Base-by-base conservation (phyloP, 2,113 vertebrate species). In the Pachycephala philippinensis region DNA sequence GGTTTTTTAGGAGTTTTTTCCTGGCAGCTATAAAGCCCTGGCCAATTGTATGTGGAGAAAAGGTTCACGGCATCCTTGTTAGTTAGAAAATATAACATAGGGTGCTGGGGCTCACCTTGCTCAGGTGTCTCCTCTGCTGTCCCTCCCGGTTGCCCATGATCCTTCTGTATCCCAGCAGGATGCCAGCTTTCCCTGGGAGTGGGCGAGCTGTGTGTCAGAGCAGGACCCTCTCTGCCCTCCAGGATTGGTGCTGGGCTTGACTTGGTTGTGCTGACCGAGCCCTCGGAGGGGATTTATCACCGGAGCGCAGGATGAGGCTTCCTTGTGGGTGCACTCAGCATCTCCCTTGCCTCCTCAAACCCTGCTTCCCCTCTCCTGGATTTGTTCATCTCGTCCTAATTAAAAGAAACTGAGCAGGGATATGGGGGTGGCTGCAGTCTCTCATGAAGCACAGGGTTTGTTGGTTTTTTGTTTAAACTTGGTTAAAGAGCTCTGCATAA, bases 341-440 rank as follows among this genome's bases (percentile, higher is more conserved):
- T 50, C 60, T 68, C 33, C 45, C 23, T 80, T 63, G 33, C 61
- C 39, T 69, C 49, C 60, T 87, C 64, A 78, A 47, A 37, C 64
- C 3, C 35, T 26, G 39, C 63, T 74, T 94, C 35, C 19, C 39
- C 39, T 50, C 83, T 80, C 44, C 54, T 81, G 39, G 68, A 6
- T 81, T 66, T 66, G 21, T 77, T 93, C 42, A 7, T 70, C 50
- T 40, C 75, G 74, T 49, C 56, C 80, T 92, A 87, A 89, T 96
- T 90, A 82, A 47, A 81, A 84, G 79, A 23, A 80, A 53, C 54
- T 1, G 1, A 89, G 80, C 56, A 49, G 80, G 68, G 76, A 7
- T 90, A 33, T 0, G 35, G 86, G 88, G 86, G 91, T 1, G 83
- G 94, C 93, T 95, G 91, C 84, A 96, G 77, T 50, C 64, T 93